phyloP scores from a whole-genome alignment of 2,113 vertebrate species.

The Barbus barbus region DNA sequence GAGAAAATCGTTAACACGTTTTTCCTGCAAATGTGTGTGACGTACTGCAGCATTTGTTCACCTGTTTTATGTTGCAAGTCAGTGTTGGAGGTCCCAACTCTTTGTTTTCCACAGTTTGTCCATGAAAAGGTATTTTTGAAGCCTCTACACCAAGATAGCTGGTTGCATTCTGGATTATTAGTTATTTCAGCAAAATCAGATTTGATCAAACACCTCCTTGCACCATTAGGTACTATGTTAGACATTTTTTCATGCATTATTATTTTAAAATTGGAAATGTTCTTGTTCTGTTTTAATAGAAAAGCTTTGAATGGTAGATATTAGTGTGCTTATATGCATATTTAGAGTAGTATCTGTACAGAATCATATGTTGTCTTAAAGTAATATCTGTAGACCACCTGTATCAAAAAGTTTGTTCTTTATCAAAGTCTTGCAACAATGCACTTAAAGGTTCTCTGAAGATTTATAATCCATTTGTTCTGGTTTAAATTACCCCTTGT shows the following conservation, averaged over 20 bases:
- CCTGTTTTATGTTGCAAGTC: constrained; percentile 68
- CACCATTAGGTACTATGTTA: too few species aligned
- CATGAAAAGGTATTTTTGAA: neutral
- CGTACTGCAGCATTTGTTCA: constrained; percentile 50
- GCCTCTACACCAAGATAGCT: neutral
- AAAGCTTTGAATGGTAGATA: too few species aligned
- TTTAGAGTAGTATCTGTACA: neutral
- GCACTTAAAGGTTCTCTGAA: neutral
- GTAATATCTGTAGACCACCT: constrained; percentile 24
- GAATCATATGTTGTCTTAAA: neutral
- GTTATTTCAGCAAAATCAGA: neutral
- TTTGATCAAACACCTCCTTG: too few species aligned
- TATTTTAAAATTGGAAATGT: too few species aligned
- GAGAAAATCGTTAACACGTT: constrained; percentile 57
- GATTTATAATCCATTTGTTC: constrained; percentile 27
- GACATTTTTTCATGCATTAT: too few species aligned
- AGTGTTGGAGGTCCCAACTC: constrained; percentile 58
- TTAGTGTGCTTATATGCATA: too few species aligned
- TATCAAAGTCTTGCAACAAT: constrained; percentile 34
- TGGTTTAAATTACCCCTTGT: constrained; percentile 22
- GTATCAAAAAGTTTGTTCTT: constrained; percentile 11
- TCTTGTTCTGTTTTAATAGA: too few species aligned
- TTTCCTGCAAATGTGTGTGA: constrained; percentile 57
- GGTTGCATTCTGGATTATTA: neutral
- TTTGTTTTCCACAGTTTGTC: neutral